Evolutionary conservation across 1,140 invertebrate species (phyloP).

Genomic region (Polypedilum pembai): DNA sequence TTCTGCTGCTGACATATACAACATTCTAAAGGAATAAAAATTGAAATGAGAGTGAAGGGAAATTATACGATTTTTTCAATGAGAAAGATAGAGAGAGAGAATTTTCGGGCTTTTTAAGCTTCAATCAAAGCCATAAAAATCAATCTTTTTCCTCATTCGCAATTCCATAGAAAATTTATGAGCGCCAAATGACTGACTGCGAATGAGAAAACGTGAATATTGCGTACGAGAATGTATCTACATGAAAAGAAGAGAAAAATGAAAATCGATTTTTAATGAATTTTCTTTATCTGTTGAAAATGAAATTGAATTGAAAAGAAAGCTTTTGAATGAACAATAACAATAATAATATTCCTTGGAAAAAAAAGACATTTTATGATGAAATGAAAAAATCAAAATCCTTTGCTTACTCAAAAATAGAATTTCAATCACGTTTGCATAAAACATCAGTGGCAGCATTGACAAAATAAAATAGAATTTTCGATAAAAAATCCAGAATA

Average conservation of each 20-base stretch:
- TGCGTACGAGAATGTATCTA: neutral
- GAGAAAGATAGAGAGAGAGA: too few relatives aligned
- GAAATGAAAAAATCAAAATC: neutral
- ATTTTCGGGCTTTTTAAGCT: too few relatives aligned
- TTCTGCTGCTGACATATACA: too few relatives aligned
- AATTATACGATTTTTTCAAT: too few relatives aligned
- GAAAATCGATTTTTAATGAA: constrained; percentile 19
- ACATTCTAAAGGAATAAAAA: too few relatives aligned
- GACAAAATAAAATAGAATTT: neutral
- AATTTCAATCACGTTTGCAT: constrained; percentile 18
- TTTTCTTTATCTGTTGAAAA: constrained; percentile 19
- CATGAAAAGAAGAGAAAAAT: neutral
- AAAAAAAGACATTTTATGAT: neutral
- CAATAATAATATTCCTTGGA: neutral
- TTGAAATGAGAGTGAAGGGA: too few relatives aligned
- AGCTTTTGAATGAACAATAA: constrained; percentile 5
- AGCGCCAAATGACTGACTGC: neutral
- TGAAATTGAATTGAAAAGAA: neutral
- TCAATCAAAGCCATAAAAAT: constrained; percentile 1
- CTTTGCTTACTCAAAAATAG: neutral
- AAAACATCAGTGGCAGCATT: neutral
- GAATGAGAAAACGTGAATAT: neutral
- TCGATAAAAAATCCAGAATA: neutral
- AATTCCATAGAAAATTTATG: neutral
- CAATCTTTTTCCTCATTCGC: neutral